Conservation (phyloP, 1,140 invertebrate genomes). For the Vollenhovia emeryi region DNA sequence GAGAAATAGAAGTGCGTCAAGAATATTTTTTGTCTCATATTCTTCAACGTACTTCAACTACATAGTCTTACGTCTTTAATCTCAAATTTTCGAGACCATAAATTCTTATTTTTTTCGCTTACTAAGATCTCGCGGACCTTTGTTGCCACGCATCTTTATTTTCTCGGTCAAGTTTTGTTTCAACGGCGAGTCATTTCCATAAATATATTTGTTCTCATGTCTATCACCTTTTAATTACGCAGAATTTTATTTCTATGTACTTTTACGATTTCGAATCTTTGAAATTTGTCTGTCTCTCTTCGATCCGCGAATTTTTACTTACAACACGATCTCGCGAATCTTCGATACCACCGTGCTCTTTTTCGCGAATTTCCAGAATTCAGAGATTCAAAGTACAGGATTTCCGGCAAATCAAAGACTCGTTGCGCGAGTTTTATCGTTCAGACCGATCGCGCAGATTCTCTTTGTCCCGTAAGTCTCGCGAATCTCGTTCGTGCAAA, state of each 20-base stretch:
- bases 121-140: no score
- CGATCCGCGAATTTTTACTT: background rate
- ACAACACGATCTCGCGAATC: background rate
- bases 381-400: background rate
- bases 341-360: no score
- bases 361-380: background rate
- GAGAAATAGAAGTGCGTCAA: no score
- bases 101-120: no score
- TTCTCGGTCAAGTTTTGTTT: background rate
- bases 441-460: background rate
- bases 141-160: background rate
- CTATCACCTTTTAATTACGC: background rate
- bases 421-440: constrained; percentile 7
- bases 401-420: constrained; percentile 3
- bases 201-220: background rate
- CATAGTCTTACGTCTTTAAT: background rate
- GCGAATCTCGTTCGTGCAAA: background rate
- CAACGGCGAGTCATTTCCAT: background rate
- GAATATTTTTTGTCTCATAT: no score
- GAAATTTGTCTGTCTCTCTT: no score
- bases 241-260: background rate
- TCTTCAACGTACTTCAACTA: no score
- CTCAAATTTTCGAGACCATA: no score
- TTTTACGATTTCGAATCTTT: no score
- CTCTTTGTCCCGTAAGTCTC: background rate